A percentile compares a stretch with the other conserved stretches of the same genome.
Evolutionary conservation across 2,888 invertebrate species (phyloP).

Genomic region (Drosophila niveifrons): DNA sequence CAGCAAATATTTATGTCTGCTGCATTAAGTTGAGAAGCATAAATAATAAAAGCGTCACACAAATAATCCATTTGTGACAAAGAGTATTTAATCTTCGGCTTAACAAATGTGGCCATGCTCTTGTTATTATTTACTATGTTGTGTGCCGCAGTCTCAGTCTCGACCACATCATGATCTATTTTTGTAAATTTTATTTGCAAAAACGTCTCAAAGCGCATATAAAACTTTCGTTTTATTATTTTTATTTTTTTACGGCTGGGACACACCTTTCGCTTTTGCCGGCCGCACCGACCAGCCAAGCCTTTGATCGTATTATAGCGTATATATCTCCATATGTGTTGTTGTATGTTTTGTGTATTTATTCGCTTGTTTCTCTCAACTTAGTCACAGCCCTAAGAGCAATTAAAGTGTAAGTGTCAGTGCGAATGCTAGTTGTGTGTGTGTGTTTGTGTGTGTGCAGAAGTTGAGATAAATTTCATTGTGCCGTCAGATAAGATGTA

Average conservation of each 20-base stretch:
- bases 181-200: constrained; percentile 74
- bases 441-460: constrained; percentile 32
- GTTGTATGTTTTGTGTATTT: not conserved
- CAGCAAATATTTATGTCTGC: not conserved
- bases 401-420: constrained; percentile 56
- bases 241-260: constrained; percentile 56
- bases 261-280: constrained; percentile 69
- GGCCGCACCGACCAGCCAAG: constrained; percentile 22
- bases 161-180: constrained; percentile 74
- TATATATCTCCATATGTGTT: constrained; percentile 4
- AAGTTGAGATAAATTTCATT: constrained; percentile 36
- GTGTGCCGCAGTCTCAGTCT: constrained; percentile 45
- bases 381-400: constrained; percentile 47
- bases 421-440: constrained; percentile 8
- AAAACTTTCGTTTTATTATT: constrained; percentile 68
- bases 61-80: not conserved
- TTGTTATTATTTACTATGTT: constrained; percentile 56
- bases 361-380: constrained; percentile 11
- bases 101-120: not conserved
- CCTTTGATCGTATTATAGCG: constrained; percentile 62
- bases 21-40: not conserved
- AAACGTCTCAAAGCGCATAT: constrained; percentile 52
- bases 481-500: constrained; percentile 52
- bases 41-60: not conserved
- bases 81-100: constrained; percentile 9